Base-by-base conservation (phyloP, 2,113 vertebrate genomes). In the Chaetorhynchus papuensis region DNA sequence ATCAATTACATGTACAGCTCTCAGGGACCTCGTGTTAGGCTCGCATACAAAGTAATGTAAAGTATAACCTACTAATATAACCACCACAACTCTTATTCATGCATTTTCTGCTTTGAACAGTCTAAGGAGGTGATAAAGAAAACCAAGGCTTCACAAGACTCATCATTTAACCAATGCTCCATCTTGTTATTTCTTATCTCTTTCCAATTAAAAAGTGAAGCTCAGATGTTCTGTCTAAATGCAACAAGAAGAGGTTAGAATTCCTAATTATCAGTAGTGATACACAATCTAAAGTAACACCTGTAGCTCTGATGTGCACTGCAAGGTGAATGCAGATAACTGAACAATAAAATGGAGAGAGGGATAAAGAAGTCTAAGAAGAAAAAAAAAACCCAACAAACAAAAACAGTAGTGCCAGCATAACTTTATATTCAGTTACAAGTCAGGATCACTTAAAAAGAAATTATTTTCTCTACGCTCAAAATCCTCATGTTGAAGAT, bases 401-500 rank as follows among this genome's bases (percentile, higher is more conserved):
- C 4, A 17, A 53, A 70, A 54, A 0, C 23, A n/a, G n/a, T 56
- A 89, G 20, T 49, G 26, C 39, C 49, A 68, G 12, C 30, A 64
- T 75, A 93, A 93, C 39, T 90, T 90, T 87, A 79, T 75, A 86
- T 81, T 95, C 92, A 69, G 49, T 71, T 80, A 88, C 74, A 94
- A 91, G 69, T 77, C 82, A 95, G 49, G 57, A 79, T 95, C 77
- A 81, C 35, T 41, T 57, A 95, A 91, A 74, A 96, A 96, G 91
- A 88, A 92, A 95, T 96, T 96, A 94, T 93, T 97, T 95, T 93
- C 78, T 83, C 68, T 66, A 50, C 31, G 94, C 53, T 91, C 56
- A 94, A 93, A 93, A 93, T 78, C 88, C 79, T 80, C 81, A 42
- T 71, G 31, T 16, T 83, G 78, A 77, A 91, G 88, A 95, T 94